phyloP scores from a whole-genome alignment of 2,888 invertebrate species.

The Yponomeuta plumbellus region DNA sequence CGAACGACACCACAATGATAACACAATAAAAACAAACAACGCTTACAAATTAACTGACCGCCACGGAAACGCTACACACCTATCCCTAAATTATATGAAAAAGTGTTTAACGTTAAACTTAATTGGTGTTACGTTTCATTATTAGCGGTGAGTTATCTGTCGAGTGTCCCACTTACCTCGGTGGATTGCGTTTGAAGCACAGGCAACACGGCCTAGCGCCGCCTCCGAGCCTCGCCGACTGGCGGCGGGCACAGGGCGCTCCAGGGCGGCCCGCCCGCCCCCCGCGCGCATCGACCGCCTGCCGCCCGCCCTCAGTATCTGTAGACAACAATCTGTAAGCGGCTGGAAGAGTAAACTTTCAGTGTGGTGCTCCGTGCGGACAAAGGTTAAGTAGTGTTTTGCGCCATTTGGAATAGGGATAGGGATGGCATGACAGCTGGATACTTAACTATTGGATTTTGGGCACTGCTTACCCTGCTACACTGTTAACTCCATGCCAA shows the following conservation, averaged over 20 bases:
- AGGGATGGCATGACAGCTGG: too few relatives aligned
- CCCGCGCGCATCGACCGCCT: conserved; percentile 63
- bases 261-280: conserved; percentile 31
- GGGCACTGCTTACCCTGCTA: too few relatives aligned
- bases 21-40: not conserved
- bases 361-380: too few relatives aligned
- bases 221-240: conserved; percentile 46
- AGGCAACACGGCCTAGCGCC: conserved; percentile 42
- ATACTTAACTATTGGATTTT: too few relatives aligned
- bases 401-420: too few relatives aligned
- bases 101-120: not conserved
- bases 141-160: not conserved
- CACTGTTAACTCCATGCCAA: too few relatives aligned
- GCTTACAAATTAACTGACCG: not conserved
- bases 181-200: conserved; percentile 18
- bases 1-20: not conserved
- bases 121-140: not conserved
- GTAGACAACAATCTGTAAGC: not conserved
- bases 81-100: not conserved
- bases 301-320: conserved; percentile 30
- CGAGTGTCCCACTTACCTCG: conserved; percentile 35
- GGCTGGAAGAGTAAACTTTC: not conserved
- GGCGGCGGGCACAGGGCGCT: conserved; percentile 27
- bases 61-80: too few relatives aligned
- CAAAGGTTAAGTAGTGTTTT: too few relatives aligned